Percentiles rank a stretch among this genome's conserved stretches.
Conservation (phyloP, 2,113 vertebrate genomes). For the Phasianus colchicus region DNA sequence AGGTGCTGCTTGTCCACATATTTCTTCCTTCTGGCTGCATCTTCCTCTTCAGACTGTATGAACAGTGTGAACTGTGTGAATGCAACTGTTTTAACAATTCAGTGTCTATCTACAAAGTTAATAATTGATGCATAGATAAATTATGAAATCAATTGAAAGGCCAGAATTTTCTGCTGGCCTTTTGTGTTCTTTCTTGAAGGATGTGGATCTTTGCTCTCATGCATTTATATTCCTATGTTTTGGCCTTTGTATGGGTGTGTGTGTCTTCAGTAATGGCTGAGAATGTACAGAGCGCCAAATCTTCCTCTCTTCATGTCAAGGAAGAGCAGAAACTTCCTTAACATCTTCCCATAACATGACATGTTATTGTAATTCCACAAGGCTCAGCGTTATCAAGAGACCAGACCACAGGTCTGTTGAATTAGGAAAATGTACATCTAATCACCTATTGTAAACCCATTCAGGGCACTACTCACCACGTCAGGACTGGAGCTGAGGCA, state of each 20-base stretch:
- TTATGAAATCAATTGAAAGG: background rate
- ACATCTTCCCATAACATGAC: background rate
- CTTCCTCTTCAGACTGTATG: constrained; percentile 71
- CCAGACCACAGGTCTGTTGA: background rate
- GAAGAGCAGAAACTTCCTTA: background rate
- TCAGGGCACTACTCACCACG: constrained; percentile 70
- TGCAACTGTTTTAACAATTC: background rate
- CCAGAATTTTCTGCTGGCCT: background rate
- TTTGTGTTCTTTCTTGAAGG: background rate
- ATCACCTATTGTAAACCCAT: background rate
- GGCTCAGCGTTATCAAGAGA: background rate
- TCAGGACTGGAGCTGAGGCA: constrained; percentile 77
- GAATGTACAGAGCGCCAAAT: background rate
- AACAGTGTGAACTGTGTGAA: constrained; percentile 14
- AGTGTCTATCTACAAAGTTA: background rate
- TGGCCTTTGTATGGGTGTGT: background rate
- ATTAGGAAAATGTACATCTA: background rate
- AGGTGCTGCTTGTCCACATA: background rate
- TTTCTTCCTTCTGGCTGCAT: background rate
- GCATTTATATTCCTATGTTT: background rate
- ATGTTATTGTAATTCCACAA: background rate
- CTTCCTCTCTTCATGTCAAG: background rate
- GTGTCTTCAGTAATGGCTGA: background rate
- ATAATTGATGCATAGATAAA: background rate
- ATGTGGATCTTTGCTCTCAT: background rate